A percentile compares a stretch with the other conserved stretches of the same genome.
phyloP scores from a whole-genome alignment of 2,113 vertebrate species.

The Oplegnathus fasciatus region DNA sequence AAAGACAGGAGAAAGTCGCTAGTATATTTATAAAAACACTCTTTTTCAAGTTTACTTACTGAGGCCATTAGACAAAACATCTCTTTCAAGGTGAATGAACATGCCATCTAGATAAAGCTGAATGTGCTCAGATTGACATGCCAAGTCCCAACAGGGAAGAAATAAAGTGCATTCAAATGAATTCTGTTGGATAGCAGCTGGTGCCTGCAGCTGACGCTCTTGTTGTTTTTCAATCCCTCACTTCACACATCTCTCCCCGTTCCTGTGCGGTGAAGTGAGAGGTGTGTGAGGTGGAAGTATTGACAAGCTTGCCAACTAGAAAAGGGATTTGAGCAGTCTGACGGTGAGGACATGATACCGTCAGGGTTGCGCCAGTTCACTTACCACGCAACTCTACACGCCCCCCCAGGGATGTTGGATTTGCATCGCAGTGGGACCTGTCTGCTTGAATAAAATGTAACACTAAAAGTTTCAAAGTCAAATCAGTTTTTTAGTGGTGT shows the following conservation, averaged over 20 bases:
- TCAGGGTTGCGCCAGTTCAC: conserved; percentile 65
- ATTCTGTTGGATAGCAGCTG: conserved; percentile 74
- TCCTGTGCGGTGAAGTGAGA: conserved; percentile 60
- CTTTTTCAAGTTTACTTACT: conserved; percentile 46
- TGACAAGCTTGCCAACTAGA: conserved; percentile 70
- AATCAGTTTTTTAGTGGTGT: conserved; percentile 11
- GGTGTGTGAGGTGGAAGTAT: conserved; percentile 64
- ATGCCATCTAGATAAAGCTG: conserved; percentile 48
- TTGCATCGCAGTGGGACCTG: conserved; percentile 49
- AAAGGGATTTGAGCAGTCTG: conserved; percentile 69
- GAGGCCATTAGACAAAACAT: conserved; percentile 58
- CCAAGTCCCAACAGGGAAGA: conserved; percentile 57
- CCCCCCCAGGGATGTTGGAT: conserved; percentile 39
- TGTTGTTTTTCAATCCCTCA: conserved; percentile 64
- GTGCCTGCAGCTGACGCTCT: conserved; percentile 70
- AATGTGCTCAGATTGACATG: conserved; percentile 61
- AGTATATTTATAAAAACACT: conserved; percentile 1
- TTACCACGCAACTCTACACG: conserved; percentile 41
- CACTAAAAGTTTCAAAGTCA: conserved; percentile 52
- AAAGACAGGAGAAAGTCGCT: conserved; percentile 44
- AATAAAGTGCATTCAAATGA: conserved; percentile 73
- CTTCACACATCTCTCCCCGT: conserved; percentile 52
- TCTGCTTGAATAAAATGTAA: conserved; percentile 26
- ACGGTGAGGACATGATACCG: conserved; percentile 69
- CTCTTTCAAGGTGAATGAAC: conserved; percentile 71